These are phyloP conservation scores for Muschampia plurimacula DNA, from an alignment of 2,888 invertebrate species.

Conservation along the genomic window DNA sequence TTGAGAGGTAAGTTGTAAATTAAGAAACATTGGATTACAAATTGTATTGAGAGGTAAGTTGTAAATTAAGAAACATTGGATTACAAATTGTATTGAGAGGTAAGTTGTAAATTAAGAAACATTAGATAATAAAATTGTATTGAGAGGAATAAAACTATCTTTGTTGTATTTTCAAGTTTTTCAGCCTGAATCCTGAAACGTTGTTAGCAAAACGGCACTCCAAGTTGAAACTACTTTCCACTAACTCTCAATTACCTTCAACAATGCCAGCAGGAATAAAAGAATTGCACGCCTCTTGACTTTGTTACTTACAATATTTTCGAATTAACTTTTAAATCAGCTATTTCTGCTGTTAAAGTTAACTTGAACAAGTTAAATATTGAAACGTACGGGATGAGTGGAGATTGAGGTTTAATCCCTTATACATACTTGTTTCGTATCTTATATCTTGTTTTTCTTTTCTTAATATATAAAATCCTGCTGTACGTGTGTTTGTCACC, in stretches of 20 bases:
- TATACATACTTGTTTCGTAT: no score
- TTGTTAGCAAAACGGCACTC: slow-evolving; percentile 4
- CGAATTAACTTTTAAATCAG: not conserved
- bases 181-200: not conserved
- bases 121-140: slow-evolving; percentile 6
- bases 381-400: not conserved
- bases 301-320: slow-evolving; percentile 3
- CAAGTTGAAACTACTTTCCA: slow-evolving; percentile 9
- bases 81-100: no score
- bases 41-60: no score
- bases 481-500: no score
- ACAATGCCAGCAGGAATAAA: slow-evolving; percentile 5
- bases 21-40: no score
- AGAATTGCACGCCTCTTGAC: slow-evolving; percentile 2
- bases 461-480: no score
- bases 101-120: not conserved
- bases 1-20: no score
- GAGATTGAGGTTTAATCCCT: no score
- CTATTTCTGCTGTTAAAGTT: not conserved
- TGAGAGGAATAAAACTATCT: slow-evolving; percentile 4
- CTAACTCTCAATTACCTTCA: slow-evolving; percentile 12
- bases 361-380: not conserved
- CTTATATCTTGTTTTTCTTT: no score
- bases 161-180: not conserved
- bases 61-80: no score